Conservation (phyloP, 2,797 vertebrate genomes). For the Smutsia gigantea region DNA sequence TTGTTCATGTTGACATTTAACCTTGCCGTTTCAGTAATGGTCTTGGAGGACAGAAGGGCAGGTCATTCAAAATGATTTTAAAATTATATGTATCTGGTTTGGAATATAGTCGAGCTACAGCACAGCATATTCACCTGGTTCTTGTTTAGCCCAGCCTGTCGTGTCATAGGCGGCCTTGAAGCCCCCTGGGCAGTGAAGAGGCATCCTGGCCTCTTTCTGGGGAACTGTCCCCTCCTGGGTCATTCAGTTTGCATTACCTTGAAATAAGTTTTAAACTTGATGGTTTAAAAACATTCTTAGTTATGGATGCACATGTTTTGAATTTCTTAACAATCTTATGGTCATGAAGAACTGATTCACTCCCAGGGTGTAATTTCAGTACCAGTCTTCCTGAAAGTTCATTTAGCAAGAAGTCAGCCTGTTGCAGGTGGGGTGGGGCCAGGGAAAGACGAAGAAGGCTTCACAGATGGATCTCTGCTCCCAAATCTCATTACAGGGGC, state of each 20-base stretch:
- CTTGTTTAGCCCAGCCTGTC: not conserved
- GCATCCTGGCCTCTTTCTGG: not conserved
- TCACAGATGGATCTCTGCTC: not conserved
- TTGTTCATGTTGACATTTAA: not conserved
- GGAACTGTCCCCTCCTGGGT: not conserved
- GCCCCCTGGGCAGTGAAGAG: not conserved
- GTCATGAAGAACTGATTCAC: slow-evolving; percentile 27
- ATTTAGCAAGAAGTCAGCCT: slow-evolving; percentile 11
- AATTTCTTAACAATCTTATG: slow-evolving; percentile 54
- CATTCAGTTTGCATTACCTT: slow-evolving; percentile 26
- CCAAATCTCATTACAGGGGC: not conserved
- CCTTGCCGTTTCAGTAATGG: not conserved
- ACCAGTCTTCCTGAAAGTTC: not conserved
- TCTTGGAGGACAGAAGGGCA: not conserved
- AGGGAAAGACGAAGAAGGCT: not conserved
- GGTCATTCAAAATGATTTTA: not conserved
- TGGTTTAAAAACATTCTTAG: slow-evolving; percentile 36
- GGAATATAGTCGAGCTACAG: not conserved
- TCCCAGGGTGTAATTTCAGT: slow-evolving; percentile 30
- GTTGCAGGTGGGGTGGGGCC: not conserved
- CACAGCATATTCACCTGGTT: not conserved
- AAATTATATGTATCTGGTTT: not conserved
- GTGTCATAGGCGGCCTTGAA: not conserved
- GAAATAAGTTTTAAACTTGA: slow-evolving; percentile 43
- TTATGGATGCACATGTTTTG: slow-evolving; percentile 22